These are phyloP conservation scores for Gulo gulo DNA, from an alignment of 2,113 vertebrate genomes.

Conservation along the genomic window DNA sequence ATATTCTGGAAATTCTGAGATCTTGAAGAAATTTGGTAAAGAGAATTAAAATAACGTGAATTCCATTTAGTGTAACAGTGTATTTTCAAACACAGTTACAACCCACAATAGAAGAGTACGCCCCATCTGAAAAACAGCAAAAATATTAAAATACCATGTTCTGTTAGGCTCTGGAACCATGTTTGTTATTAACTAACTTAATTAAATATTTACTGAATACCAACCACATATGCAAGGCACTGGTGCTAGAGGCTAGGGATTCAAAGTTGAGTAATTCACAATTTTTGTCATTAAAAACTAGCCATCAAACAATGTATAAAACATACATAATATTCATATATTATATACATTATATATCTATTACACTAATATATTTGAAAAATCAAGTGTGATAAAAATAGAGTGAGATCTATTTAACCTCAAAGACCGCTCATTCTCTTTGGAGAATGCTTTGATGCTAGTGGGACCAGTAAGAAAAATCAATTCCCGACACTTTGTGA, in stretches of 20 bases:
- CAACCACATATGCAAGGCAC: neutral
- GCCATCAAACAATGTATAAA: neutral
- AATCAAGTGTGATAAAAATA: neutral
- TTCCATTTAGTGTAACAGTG: slow-evolving; percentile 7
- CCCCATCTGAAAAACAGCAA: neutral
- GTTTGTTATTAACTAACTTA: neutral
- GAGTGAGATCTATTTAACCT: neutral
- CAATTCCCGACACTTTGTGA: neutral
- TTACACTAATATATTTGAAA: neutral
- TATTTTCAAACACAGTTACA: slow-evolving; percentile 54
- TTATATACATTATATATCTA: neutral
- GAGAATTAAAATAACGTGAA: slow-evolving; percentile 49
- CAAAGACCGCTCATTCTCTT: slow-evolving; percentile 26
- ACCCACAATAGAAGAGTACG: neutral
- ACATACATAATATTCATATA: neutral
- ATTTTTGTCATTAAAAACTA: slow-evolving; percentile 19
- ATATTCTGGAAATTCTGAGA: slow-evolving; percentile 44
- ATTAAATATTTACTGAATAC: slow-evolving; percentile 36
- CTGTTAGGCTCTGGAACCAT: neutral
- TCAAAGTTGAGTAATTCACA: neutral
- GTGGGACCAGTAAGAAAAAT: neutral
- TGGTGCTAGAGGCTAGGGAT: neutral
- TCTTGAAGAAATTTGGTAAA: slow-evolving; percentile 45
- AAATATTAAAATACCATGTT: neutral
- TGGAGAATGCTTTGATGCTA: neutral